Base-by-base conservation (phyloP, 35 echinoderm and acorn worm genomes). In the Ophiothrix spiculata region DNA sequence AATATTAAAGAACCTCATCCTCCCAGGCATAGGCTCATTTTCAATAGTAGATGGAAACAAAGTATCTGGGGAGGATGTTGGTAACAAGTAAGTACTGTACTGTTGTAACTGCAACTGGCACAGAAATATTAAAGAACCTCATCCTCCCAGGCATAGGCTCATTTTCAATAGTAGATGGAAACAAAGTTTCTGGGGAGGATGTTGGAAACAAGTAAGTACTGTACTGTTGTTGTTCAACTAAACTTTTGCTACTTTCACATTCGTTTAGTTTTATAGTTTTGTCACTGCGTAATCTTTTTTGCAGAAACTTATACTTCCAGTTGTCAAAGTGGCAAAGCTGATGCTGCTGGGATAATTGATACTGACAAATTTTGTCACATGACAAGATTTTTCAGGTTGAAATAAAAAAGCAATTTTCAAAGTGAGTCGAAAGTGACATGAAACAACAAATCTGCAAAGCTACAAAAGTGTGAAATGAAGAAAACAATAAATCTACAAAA, bases 71-170 rank as follows among this genome's bases (percentile, higher is more conserved):
- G 87, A 98, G 88, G 95, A 98, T 93, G 88, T 98, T 40, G 95
- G 95, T 21, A 98, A 98, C 88, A 98, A 98, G 95, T 98, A 40
- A 91, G n/a, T n/a, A n/a, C n/a, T n/a, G n/a, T n/a, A n/a, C n/a
- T n/a, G n/a, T n/a, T 88, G 95, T 91, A 11, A 86, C 91, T 37
- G 95, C 95, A 25, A 93, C 92, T 31, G 95, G 95, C 17, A 98
- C 95, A 64, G 95, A 98, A 64, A 93, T 93, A 39, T 77, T 98
- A 23, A 98, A 98, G 73, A 98, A 98, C 45, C 36, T 98, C 1
- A 90, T 93, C 42, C 85, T 98, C 2, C 95, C 95, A 35, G 95
- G 95, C 19, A 90, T 98, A 25, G 95, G 95, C 23, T 93, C 88
- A n/a, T 98, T 98, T 75, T 92, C 95, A 8, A 88, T 98, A 33